Evolutionary conservation across 2,113 vertebrate genomes (phyloP).

Genomic region (Dermatemys mawii): DNA sequence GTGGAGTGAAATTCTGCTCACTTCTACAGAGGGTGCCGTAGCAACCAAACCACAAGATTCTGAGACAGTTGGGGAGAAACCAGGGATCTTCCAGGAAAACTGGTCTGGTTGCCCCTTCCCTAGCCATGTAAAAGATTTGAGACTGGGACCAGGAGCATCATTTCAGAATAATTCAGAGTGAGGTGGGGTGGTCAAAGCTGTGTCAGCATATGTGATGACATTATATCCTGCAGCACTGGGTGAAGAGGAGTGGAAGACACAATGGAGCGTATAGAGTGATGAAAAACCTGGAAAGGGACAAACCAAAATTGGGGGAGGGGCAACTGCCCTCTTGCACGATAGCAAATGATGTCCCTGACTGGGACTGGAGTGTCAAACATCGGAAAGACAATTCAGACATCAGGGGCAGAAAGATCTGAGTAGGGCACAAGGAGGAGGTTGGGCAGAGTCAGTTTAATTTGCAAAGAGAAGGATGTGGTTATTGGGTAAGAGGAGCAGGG

Average conservation of each 20-base stretch:
- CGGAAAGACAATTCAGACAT: not conserved
- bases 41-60: not conserved
- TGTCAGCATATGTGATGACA: not conserved
- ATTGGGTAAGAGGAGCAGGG: conserved; percentile 14
- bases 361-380: not conserved
- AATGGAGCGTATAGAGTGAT: not conserved
- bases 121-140: not conserved
- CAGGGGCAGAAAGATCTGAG: not conserved
- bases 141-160: not conserved
- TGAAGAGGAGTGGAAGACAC: not conserved
- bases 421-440: not conserved
- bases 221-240: not conserved
- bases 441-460: not conserved
- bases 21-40: not conserved
- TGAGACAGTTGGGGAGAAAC: not conserved
- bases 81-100: not conserved
- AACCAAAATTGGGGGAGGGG: not conserved
- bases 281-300: not conserved
- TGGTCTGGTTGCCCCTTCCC: not conserved
- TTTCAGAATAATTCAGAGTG: not conserved
- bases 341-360: not conserved
- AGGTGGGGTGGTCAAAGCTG: not conserved
- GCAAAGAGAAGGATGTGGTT: conserved; percentile 60
- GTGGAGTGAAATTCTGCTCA: not conserved
- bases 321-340: not conserved